These are phyloP conservation scores for Cataglyphis livida DNA, from an alignment of 2,888 invertebrate genomes.

Conservation along the genomic window DNA sequence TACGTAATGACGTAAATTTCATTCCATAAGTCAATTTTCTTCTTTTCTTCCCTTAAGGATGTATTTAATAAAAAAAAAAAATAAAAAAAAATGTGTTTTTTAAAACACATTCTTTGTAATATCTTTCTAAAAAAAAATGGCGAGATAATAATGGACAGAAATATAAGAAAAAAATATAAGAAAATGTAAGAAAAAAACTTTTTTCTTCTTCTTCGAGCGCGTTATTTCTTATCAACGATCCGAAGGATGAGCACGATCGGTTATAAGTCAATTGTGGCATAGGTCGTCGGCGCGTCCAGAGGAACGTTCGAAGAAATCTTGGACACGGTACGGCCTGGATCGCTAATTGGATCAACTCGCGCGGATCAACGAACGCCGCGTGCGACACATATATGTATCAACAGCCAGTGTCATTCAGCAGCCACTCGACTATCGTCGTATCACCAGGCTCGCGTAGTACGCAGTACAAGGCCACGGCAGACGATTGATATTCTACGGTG, in stretches of 20 bases:
- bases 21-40: neutral
- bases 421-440: constrained; percentile 43
- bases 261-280: neutral
- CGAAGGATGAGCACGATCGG: neutral
- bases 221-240: neutral
- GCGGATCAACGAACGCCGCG: constrained; percentile 72
- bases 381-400: constrained; percentile 59
- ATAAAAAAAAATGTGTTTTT: neutral
- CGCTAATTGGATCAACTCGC: constrained; percentile 72
- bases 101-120: too few relatives aligned
- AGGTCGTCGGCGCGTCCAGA: constrained; percentile 13
- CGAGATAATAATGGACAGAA: neutral
- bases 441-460: constrained; percentile 65
- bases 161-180: neutral
- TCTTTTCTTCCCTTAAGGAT: neutral
- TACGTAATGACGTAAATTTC: neutral
- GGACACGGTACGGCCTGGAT: constrained; percentile 45
- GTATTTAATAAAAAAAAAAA: neutral
- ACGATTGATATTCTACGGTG: constrained; percentile 70
- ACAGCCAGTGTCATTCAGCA: constrained; percentile 69
- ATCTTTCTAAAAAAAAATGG: too few relatives aligned
- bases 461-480: constrained; percentile 70
- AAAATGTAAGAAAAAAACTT: too few relatives aligned
- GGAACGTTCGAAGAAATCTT: constrained; percentile 41
- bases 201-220: too few relatives aligned